Conservation (phyloP, 2,888 invertebrate species). For the Rotaria magnacalcarata region DNA sequence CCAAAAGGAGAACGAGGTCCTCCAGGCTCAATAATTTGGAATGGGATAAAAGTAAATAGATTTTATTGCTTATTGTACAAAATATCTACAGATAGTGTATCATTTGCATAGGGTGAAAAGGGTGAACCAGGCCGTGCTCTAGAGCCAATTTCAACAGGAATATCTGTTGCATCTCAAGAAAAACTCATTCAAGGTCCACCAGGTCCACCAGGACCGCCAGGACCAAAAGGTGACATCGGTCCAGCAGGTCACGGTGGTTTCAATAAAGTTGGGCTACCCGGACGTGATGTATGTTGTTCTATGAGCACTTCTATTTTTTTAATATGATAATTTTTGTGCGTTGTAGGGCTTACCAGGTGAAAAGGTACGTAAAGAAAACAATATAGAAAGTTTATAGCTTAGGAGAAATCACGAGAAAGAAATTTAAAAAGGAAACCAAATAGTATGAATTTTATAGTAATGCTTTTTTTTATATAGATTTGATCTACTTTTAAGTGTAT, state of each 20-base stretch:
- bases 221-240: not conserved
- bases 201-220: not conserved
- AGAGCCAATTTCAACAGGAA: not conserved
- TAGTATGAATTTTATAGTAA: not conserved
- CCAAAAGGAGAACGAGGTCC: not conserved
- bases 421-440: not conserved
- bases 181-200: slow-evolving; percentile 15
- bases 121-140: not conserved
- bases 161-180: not conserved
- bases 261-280: not conserved
- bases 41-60: not conserved
- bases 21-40: not conserved
- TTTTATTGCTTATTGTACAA: not conserved
- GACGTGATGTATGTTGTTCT: not conserved
- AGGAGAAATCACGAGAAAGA: not conserved
- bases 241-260: not conserved
- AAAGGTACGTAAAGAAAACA: not conserved
- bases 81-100: not conserved
- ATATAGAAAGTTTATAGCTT: not conserved
- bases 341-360: slow-evolving; percentile 22
- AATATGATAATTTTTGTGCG: too few species aligned
- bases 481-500: too few species aligned
- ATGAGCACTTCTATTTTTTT: too few species aligned
- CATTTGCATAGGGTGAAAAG: not conserved
- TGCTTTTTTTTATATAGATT: not conserved